Evolutionary conservation across 2,797 vertebrate species (phyloP).

Genomic region (Dendrocincla fuliginosa): DNA sequence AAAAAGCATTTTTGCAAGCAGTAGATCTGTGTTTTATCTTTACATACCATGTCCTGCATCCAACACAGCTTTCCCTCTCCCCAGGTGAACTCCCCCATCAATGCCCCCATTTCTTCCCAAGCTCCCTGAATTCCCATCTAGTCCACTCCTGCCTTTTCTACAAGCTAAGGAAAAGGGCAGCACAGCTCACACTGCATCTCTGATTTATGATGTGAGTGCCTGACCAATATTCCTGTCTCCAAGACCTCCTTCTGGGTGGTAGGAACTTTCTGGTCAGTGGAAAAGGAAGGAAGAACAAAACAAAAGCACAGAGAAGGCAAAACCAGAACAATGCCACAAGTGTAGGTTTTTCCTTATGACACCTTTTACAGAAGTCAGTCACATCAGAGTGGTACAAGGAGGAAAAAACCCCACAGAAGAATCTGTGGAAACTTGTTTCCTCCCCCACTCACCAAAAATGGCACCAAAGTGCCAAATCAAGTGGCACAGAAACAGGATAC

Average conservation of each 20-base stretch:
- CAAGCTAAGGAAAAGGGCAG: background rate
- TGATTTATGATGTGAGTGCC: background rate
- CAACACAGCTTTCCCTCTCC: background rate
- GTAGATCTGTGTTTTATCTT: fast-evolving
- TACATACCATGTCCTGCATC: background rate
- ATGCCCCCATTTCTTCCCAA: background rate
- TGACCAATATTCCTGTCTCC: background rate
- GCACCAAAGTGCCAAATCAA: background rate
- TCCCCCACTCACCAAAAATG: background rate
- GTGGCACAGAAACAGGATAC: background rate
- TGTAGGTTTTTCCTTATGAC: background rate
- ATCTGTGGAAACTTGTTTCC: background rate
- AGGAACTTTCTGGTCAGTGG: background rate
- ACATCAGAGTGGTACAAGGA: background rate
- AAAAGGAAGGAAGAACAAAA: background rate
- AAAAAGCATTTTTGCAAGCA: background rate
- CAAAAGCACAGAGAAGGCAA: background rate
- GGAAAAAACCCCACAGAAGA: background rate
- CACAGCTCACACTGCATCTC: background rate
- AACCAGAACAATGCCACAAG: background rate
- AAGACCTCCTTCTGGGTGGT: background rate
- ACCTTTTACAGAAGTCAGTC: background rate
- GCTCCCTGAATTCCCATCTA: background rate
- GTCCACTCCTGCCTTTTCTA: background rate
- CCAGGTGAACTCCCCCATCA: background rate